phyloP scores from a whole-genome alignment of 2,888 invertebrate genomes.

The Chrysolina haemoptera region DNA sequence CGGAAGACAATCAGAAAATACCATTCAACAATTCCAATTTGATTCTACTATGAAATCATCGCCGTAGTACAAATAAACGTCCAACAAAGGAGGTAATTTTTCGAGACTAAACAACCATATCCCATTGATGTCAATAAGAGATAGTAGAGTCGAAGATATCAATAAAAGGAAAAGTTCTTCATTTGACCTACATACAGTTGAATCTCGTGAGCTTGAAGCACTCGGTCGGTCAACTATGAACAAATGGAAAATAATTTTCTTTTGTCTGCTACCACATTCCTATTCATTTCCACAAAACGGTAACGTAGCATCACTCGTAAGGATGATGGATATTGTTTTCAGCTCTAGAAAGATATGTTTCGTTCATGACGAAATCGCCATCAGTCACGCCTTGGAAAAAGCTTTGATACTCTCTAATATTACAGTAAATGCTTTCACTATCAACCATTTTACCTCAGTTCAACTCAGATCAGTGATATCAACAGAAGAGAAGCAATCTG shows the following conservation, averaged over 20 bases:
- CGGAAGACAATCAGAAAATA: background rate
- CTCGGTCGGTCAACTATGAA: background rate
- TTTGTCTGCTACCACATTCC: background rate
- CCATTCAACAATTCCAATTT: background rate
- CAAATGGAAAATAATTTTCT: background rate
- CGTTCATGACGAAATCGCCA: background rate
- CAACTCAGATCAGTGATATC: background rate
- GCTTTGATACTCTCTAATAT: background rate
- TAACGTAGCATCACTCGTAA: background rate
- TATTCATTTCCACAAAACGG: background rate
- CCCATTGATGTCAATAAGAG: background rate
- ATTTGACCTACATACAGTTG: background rate
- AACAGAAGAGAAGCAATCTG: background rate
- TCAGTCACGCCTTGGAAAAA: background rate
- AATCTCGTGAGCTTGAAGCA: background rate
- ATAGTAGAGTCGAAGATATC: background rate
- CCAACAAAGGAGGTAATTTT: background rate
- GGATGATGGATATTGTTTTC: background rate
- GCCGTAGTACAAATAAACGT: background rate
- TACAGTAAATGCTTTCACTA: background rate
- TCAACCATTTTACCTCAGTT: background rate
- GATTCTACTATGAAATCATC: background rate
- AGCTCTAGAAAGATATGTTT: constrained; percentile 10
- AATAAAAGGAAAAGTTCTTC: background rate
- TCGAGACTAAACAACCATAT: background rate